Evolutionary conservation across 2,797 vertebrate species (phyloP).

Genomic region (Pristis pectinata): DNA sequence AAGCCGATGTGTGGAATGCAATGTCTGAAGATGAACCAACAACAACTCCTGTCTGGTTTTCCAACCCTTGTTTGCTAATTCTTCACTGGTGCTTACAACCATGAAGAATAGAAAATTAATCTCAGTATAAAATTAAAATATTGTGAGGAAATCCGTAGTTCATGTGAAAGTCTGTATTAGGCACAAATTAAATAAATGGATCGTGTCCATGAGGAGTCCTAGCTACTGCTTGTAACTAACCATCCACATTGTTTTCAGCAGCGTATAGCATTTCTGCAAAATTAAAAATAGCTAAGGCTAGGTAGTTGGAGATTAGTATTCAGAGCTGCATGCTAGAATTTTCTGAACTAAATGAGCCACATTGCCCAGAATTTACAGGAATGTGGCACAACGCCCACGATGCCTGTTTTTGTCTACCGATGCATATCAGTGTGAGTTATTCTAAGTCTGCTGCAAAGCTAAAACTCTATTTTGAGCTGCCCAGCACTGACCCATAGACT

Average conservation of each 20-base stretch:
- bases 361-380: neutral
- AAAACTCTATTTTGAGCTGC: slow-evolving; percentile 8
- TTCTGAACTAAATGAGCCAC: neutral
- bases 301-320: neutral
- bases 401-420: neutral
- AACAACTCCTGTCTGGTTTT: neutral
- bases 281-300: neutral
- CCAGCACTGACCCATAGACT: neutral
- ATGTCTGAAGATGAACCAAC: neutral
- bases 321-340: neutral
- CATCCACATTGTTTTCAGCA: neutral
- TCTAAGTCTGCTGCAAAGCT: neutral
- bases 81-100: too few species aligned
- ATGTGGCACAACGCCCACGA: neutral
- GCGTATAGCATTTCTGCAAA: neutral
- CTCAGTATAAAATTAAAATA: neutral
- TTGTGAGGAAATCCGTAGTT: neutral
- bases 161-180: neutral
- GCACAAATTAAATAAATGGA: neutral
- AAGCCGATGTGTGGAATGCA: neutral
- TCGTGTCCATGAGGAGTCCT: neutral
- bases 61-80: neutral
- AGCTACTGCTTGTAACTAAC: neutral
- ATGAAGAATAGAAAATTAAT: neutral
- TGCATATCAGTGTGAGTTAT: neutral